Evolutionary conservation across 2,113 vertebrate genomes (phyloP).

Genomic region (Monopterus albus): DNA sequence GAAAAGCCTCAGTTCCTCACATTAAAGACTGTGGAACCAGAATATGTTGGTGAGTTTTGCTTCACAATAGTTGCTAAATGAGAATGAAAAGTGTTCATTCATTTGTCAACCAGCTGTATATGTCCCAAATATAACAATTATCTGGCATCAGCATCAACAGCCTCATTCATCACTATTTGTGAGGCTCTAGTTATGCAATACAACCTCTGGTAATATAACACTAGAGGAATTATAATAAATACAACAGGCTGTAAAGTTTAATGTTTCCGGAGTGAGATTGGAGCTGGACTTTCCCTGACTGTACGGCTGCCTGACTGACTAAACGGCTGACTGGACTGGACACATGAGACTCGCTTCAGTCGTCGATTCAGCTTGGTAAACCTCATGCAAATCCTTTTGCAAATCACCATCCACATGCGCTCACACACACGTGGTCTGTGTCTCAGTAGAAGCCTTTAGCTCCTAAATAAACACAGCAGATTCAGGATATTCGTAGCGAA

Average conservation of each 20-base stretch:
- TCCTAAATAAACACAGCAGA: conserved; percentile 27
- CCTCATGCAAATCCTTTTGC: conserved; percentile 59
- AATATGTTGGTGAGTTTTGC: no score
- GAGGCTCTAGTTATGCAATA: not conserved
- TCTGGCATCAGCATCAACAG: no score
- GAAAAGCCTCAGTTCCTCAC: no score
- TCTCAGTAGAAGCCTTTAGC: conserved; percentile 13
- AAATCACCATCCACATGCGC: not conserved
- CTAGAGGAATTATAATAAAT: conserved; percentile 41
- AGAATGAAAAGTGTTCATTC: no score
- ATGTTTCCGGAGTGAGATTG: conserved; percentile 25
- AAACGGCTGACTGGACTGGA: not conserved
- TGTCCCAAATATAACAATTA: no score
- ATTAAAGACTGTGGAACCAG: no score
- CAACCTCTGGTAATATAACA: conserved; percentile 31
- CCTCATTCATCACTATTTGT: not conserved
- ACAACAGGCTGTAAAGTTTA: conserved; percentile 40
- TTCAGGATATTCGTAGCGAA: conserved; percentile 16
- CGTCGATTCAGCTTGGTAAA: conserved; percentile 45
- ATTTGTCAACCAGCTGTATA: no score
- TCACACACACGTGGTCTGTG: not conserved
- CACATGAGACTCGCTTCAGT: no score
- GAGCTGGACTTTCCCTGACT: conserved; percentile 5
- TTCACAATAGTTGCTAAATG: no score
- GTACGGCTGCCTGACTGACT: conserved; percentile 11